These are phyloP conservation scores for Archivesica marissinica DNA, from an alignment of 1,140 invertebrate genomes.

Conservation along the genomic window DNA sequence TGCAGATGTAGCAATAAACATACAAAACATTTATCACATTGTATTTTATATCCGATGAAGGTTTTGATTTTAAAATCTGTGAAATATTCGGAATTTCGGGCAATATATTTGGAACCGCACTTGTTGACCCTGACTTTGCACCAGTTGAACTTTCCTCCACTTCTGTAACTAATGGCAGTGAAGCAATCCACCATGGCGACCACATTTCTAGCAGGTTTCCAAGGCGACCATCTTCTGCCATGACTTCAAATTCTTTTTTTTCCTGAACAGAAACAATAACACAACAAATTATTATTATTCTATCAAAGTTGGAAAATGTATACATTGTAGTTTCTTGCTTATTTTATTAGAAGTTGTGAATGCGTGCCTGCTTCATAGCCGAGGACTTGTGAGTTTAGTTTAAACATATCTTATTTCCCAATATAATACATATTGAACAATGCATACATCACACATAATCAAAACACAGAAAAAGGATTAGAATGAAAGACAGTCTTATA, in stretches of 20 bases:
- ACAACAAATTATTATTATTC: not conserved
- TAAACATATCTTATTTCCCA: too few relatives aligned
- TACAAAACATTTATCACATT: constrained; percentile 62
- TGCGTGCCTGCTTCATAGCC: too few relatives aligned
- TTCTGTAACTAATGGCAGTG: constrained; percentile 31
- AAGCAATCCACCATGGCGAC: constrained; percentile 80
- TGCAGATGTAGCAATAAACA: constrained; percentile 53
- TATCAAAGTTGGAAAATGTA: not conserved
- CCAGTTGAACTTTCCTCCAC: constrained; percentile 5
- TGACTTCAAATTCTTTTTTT: constrained; percentile 76
- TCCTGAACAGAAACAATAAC: constrained; percentile 63
- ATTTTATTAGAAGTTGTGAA: too few relatives aligned
- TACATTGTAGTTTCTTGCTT: too few relatives aligned
- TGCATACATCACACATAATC: too few relatives aligned
- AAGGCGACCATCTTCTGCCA: constrained; percentile 77
- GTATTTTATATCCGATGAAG: constrained; percentile 63
- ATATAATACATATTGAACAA: too few relatives aligned
- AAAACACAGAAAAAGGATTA: too few relatives aligned
- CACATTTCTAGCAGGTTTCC: constrained; percentile 79
- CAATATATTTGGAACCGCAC: not conserved
- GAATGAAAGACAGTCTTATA: too few relatives aligned
- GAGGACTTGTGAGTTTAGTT: too few relatives aligned
- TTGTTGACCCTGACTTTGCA: constrained; percentile 5
- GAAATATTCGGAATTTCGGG: constrained; percentile 26
- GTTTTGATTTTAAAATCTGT: constrained; percentile 43